Conservation (phyloP, 2,888 invertebrate genomes). For the Tolmerus cingulatus region DNA sequence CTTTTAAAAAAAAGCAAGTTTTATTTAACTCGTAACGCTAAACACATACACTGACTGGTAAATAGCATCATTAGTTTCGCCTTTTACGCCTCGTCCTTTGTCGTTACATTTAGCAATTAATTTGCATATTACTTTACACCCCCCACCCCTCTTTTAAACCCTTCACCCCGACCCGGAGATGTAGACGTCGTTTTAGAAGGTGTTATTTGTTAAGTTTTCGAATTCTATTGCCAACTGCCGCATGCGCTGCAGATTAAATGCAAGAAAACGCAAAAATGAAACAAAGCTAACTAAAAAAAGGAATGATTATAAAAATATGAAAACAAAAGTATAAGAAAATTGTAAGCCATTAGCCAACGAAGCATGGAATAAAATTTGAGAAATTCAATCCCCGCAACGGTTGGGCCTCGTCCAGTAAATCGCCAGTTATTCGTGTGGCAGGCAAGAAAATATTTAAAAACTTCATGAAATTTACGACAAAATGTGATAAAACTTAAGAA, state of each 20-base stretch:
- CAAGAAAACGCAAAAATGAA: neutral
- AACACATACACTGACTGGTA: conserved; percentile 16
- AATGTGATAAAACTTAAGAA: conserved; percentile 41
- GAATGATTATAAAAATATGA: neutral
- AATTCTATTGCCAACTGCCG: conserved; percentile 23
- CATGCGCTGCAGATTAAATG: neutral
- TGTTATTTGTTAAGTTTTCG: conserved; percentile 41
- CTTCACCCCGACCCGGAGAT: neutral
- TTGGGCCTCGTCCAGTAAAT: neutral
- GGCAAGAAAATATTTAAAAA: neutral
- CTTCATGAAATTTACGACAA: conserved; percentile 35
- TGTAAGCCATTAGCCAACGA: neutral
- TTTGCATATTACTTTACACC: neutral
- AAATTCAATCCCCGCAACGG: neutral
- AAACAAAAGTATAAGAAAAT: neutral
- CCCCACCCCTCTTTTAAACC: neutral
- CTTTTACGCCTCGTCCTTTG: neutral
- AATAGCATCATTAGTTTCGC: conserved; percentile 4
- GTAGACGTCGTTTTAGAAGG: conserved; percentile 14
- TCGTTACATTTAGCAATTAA: conserved; percentile 6
- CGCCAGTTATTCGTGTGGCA: neutral
- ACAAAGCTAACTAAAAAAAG: neutral
- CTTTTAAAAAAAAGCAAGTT: neutral
- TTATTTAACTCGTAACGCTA: conserved; percentile 24
- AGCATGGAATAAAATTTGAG: neutral